Evolutionary conservation across 2,797 vertebrate genomes (phyloP).

Genomic region (Halcyon leucocephala): DNA sequence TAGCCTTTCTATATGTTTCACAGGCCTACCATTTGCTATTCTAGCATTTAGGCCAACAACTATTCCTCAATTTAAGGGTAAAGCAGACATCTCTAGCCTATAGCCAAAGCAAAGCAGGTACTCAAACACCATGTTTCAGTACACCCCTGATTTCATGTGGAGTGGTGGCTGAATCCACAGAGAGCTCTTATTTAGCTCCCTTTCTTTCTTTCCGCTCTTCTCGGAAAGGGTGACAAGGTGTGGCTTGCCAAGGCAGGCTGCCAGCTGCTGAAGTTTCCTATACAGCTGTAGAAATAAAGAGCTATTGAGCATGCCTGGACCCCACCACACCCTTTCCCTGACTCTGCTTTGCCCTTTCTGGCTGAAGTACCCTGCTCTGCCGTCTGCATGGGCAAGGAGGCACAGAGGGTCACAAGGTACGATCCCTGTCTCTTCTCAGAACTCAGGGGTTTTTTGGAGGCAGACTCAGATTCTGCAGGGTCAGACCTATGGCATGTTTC

Average conservation of each 20-base stretch:
- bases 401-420: fast-evolving
- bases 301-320: neutral
- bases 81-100: neutral
- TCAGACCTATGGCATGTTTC: neutral
- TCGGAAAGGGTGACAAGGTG: conserved; percentile 21
- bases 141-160: neutral
- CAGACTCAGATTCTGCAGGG: neutral
- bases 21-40: neutral
- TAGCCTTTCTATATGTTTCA: neutral
- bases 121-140: neutral
- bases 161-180: neutral
- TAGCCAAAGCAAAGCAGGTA: neutral
- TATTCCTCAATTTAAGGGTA: neutral
- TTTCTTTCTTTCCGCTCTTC: neutral
- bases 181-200: neutral
- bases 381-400: neutral
- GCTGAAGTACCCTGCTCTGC: neutral
- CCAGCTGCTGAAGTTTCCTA: conserved; percentile 36
- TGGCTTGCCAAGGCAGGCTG: conserved; percentile 24
- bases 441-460: neutral
- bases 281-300: conserved; percentile 50
- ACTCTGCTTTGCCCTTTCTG: neutral
- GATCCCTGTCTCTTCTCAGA: neutral
- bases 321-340: neutral
- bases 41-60: neutral